phyloP scores from a whole-genome alignment of 2,797 vertebrate genomes.

The Hippopotamyrus pictus region DNA sequence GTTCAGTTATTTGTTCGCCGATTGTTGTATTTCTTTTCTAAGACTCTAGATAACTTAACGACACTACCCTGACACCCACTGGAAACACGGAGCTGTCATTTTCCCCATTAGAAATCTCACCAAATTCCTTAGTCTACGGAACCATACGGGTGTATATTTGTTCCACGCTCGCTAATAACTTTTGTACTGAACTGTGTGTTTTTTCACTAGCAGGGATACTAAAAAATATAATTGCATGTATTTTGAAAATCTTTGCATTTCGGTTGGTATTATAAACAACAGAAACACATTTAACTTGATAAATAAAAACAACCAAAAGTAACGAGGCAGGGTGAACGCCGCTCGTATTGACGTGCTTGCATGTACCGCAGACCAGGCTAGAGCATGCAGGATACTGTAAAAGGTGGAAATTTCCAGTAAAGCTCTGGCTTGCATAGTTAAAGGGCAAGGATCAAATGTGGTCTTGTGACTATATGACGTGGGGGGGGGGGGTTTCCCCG shows the following conservation, averaged over 20 bases:
- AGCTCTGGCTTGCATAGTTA: background rate
- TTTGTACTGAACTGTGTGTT: background rate
- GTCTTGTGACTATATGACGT: background rate
- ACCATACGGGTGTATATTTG: background rate
- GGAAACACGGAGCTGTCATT: background rate
- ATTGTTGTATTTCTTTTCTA: background rate
- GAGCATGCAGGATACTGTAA: background rate
- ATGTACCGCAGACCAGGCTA: background rate
- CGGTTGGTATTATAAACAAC: background rate
- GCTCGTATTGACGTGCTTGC: background rate
- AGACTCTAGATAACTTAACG: background rate
- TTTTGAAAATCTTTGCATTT: background rate
- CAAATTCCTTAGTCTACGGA: background rate
- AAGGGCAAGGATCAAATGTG: background rate
- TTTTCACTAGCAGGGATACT: background rate
- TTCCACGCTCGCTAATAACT: background rate
- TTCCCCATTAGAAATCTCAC: background rate
- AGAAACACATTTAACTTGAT: background rate
- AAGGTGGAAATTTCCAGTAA: background rate
- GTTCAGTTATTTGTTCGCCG: background rate
- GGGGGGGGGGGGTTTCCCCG: background rate
- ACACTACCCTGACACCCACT: background rate
- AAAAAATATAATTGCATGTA: background rate
- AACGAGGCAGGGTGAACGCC: background rate
- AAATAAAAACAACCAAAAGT: background rate